A percentile compares a stretch with the other conserved stretches of the same genome.
Conservation (phyloP, 2,113 vertebrate genomes). For the Pteronura brasiliensis region DNA sequence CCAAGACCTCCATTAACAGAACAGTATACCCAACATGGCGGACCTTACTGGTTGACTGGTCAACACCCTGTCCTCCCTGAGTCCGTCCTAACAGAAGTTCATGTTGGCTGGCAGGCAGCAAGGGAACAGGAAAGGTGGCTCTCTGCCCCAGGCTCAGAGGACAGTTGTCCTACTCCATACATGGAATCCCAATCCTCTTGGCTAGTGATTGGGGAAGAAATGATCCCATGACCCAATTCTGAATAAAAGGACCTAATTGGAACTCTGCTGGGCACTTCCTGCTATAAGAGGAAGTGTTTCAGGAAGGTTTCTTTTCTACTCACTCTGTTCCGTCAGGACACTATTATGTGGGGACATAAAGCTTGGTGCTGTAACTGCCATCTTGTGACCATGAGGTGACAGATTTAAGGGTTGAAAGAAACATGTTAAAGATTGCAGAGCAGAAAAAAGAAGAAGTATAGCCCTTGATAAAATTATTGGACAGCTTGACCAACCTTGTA, state of each 20-base stretch:
- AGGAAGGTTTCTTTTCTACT: neutral
- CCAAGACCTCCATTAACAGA: neutral
- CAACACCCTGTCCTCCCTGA: neutral
- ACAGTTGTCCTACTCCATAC: neutral
- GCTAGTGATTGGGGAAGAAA: neutral
- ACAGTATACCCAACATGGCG: neutral
- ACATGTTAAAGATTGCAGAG: neutral
- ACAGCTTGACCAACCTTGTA: neutral
- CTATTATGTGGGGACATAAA: neutral
- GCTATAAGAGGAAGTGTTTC: neutral
- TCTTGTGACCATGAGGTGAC: neutral
- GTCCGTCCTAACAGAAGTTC: neutral
- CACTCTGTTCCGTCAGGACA: neutral
- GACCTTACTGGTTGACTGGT: neutral
- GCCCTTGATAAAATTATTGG: neutral
- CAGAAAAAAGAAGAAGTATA: neutral
- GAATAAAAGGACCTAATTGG: neutral
- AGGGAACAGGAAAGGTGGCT: neutral
- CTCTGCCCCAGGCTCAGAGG: neutral
- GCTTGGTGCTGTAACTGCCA: neutral
- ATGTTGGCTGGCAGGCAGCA: neutral
- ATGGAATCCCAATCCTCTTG: conserved; percentile 5
- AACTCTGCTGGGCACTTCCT: neutral
- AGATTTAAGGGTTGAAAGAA: conserved; percentile 17
- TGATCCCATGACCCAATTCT: neutral